Conservation (phyloP, 2,797 vertebrate species). For the Eleutherodactylus coqui region DNA sequence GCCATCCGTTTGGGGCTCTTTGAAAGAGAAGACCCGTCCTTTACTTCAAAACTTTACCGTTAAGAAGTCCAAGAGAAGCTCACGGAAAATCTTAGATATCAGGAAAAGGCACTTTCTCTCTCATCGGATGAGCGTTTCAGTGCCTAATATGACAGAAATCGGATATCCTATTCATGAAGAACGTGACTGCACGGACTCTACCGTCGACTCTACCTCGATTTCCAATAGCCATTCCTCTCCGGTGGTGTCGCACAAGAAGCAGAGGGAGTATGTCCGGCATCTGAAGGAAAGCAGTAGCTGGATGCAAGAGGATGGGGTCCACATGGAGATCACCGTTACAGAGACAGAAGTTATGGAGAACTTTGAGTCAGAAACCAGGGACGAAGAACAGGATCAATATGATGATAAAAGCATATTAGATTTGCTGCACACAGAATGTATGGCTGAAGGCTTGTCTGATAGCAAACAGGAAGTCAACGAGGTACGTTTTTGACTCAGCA, state of each 20-base stretch:
- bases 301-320: conserved; percentile 60
- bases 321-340: background rate
- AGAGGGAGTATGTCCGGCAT: conserved; percentile 60
- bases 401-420: conserved; percentile 59
- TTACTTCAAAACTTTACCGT: conserved; percentile 72
- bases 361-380: background rate
- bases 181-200: conserved; percentile 61
- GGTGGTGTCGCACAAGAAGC: conserved; percentile 66
- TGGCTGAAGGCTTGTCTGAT: background rate
- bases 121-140: conserved; percentile 75
- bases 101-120: conserved; percentile 66
- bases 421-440: conserved; percentile 65
- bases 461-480: conserved; percentile 40
- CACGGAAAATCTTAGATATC: conserved; percentile 67
- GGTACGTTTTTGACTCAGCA: background rate
- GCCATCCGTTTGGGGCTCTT: conserved; percentile 76
- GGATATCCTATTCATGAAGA: conserved; percentile 66
- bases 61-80: conserved; percentile 72
- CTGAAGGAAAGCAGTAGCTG: conserved; percentile 69
- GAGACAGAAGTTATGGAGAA: accelerated
- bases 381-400: conserved; percentile 30
- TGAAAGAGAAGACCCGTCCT: conserved; percentile 77
- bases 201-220: conserved; percentile 66
- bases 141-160: conserved; percentile 76
- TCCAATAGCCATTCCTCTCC: conserved; percentile 69